phyloP scores from a whole-genome alignment of 2,113 vertebrate genomes.

The Cinclus mexicanus region DNA sequence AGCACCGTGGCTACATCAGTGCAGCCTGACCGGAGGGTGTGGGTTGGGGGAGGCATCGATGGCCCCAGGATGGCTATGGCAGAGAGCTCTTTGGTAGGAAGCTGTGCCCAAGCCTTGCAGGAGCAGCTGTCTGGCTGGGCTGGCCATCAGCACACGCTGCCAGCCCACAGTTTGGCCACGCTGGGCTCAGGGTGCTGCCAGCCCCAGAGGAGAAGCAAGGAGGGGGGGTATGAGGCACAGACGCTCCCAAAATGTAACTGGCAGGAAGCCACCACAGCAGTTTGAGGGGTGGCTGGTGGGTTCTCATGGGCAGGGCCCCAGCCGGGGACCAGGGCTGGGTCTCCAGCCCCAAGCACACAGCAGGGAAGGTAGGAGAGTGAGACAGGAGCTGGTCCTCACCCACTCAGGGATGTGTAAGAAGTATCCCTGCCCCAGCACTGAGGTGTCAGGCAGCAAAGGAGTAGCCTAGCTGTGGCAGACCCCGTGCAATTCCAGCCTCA shows the following conservation, averaged over 20 bases:
- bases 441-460: neutral
- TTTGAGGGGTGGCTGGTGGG: neutral
- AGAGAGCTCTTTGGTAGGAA: constrained; percentile 28
- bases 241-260: accelerated
- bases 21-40: neutral
- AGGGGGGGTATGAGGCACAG: neutral
- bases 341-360: neutral
- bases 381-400: neutral
- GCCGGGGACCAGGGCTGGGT: accelerated
- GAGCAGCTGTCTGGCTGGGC: accelerated
- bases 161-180: accelerated
- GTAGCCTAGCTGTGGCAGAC: neutral
- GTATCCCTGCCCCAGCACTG: neutral
- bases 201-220: neutral
- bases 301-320: neutral
- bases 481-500: neutral
- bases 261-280: neutral
- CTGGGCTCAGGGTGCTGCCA: neutral
- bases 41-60: neutral
- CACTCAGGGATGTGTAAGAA: neutral
- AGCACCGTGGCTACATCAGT: constrained; percentile 50
- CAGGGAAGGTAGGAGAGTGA: neutral
- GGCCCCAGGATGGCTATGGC: neutral
- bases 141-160: neutral
- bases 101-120: neutral